Evolutionary conservation across 2,888 invertebrate species (phyloP).

Genomic region (Cerastoderma edule): DNA sequence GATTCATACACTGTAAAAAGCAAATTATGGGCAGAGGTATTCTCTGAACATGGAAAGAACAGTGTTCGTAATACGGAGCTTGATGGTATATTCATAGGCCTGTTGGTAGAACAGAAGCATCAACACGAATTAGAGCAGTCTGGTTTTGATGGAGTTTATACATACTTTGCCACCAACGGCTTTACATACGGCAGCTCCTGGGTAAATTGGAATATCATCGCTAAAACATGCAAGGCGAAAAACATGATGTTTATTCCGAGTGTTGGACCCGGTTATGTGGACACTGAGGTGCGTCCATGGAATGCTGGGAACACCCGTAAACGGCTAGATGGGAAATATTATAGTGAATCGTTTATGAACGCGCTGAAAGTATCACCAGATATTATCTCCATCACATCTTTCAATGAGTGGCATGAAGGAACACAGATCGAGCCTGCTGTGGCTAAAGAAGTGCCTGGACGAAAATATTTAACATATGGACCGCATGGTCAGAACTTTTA

Average conservation of each 20-base stretch:
- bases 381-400: constrained; percentile 88
- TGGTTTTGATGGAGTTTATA: constrained; percentile 87
- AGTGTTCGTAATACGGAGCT: constrained; percentile 86
- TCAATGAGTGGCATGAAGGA: constrained; percentile 91
- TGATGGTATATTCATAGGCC: constrained; percentile 87
- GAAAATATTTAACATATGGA: constrained; percentile 86
- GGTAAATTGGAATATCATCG: constrained; percentile 73
- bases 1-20: constrained; percentile 87
- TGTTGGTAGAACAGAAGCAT: constrained; percentile 86
- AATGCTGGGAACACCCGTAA: constrained; percentile 86
- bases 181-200: constrained; percentile 88
- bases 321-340: constrained; percentile 87
- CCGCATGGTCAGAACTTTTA: constrained; percentile 87
- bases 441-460: constrained; percentile 74
- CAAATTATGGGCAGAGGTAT: constrained; percentile 85
- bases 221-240: constrained; percentile 65
- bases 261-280: constrained; percentile 89
- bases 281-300: constrained; percentile 87
- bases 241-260: constrained; percentile 87
- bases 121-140: constrained; percentile 82
- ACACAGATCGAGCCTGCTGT: constrained; percentile 90
- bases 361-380: constrained; percentile 86
- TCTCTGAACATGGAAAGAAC: constrained; percentile 83
- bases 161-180: constrained; percentile 88
- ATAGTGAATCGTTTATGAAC: constrained; percentile 87